These are phyloP conservation scores for Yoshiicerus persimilis DNA, from an alignment of 1,140 invertebrate species.

Conservation along the genomic window DNA sequence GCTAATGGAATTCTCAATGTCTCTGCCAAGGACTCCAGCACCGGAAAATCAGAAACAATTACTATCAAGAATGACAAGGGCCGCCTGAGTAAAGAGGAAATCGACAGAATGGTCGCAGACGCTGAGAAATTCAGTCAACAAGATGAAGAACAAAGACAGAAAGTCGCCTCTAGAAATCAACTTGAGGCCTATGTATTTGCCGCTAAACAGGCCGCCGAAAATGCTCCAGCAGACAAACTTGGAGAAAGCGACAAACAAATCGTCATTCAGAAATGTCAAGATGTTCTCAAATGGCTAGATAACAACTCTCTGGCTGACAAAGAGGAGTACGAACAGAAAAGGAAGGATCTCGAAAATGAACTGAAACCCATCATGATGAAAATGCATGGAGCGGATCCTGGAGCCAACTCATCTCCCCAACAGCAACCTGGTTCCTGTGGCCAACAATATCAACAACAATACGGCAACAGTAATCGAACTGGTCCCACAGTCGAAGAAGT, in stretches of 20 bases:
- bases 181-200: constrained; percentile 81
- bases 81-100: constrained; percentile 83
- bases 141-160: constrained; percentile 66
- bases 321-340: constrained; percentile 54
- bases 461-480: not conserved
- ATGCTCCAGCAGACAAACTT: constrained; percentile 61
- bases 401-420: not conserved
- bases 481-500: constrained; percentile 42
- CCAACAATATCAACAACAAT: not conserved
- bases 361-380: constrained; percentile 51
- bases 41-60: constrained; percentile 72
- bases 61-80: constrained; percentile 50
- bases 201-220: constrained; percentile 71
- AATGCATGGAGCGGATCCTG: constrained; percentile 46
- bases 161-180: constrained; percentile 71
- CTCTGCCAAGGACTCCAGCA: constrained; percentile 73
- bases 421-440: not conserved
- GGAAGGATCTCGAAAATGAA: constrained; percentile 55
- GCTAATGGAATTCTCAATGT: constrained; percentile 62
- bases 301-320: constrained; percentile 59
- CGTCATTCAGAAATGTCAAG: constrained; percentile 57
- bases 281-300: constrained; percentile 57
- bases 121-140: constrained; percentile 70
- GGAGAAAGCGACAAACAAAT: constrained; percentile 62
- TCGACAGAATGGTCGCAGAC: constrained; percentile 85